These are phyloP conservation scores for Selene dorsalis DNA, from an alignment of 2,797 vertebrate genomes.

Conservation along the genomic window DNA sequence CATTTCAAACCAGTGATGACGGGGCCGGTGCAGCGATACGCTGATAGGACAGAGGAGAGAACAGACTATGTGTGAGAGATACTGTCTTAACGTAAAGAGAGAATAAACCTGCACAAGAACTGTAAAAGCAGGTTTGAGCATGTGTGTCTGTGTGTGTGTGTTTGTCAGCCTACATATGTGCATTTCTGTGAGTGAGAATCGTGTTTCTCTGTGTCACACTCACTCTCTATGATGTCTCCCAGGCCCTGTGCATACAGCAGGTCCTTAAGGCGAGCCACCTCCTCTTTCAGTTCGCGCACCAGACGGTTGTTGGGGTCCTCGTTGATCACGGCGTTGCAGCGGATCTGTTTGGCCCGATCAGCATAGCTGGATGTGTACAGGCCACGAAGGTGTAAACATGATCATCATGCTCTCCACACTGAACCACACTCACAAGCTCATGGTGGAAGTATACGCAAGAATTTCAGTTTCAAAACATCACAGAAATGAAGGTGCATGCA, in stretches of 20 bases:
- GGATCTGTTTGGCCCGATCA: conserved; percentile 94
- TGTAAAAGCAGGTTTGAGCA: neutral
- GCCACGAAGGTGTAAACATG: neutral
- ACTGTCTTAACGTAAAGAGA: conserved; percentile 27
- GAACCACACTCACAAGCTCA: neutral
- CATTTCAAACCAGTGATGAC: conserved; percentile 86
- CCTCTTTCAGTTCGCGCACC: conserved; percentile 97
- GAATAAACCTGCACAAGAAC: conserved; percentile 23
- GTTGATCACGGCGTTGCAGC: conserved; percentile 95
- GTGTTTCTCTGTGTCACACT: conserved; percentile 67
- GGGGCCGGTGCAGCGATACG: conserved; percentile 79
- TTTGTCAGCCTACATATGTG: neutral
- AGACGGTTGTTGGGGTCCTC: conserved; percentile 99
- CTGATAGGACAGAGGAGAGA: conserved; percentile 82
- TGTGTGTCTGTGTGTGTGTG: neutral
- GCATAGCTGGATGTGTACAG: conserved; percentile 84
- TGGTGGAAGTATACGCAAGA: neutral
- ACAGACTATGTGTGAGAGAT: conserved; percentile 71
- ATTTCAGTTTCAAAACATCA: neutral
- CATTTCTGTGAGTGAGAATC: neutral
- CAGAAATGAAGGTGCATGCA: neutral
- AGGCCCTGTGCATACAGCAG: conserved; percentile 96
- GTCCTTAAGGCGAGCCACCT: conserved; percentile 95
- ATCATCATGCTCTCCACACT: neutral
- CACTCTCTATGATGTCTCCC: conserved; percentile 98